These are phyloP conservation scores for Periparus ater DNA, from an alignment of 2,797 vertebrate genomes.

Conservation along the genomic window DNA sequence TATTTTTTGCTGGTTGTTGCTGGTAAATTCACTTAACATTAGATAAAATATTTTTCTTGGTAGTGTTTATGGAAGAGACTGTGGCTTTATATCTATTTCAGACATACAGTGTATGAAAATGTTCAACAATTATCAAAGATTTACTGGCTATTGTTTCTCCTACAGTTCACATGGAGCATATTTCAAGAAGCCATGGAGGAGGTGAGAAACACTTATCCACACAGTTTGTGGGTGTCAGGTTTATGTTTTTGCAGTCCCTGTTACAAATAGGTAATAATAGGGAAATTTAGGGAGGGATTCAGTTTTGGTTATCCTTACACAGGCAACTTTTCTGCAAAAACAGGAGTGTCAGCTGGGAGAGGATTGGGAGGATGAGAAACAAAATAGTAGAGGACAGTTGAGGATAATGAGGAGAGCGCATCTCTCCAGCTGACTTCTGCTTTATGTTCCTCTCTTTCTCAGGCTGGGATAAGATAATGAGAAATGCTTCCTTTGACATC, in stretches of 20 bases:
- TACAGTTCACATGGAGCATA: not conserved
- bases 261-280: not conserved
- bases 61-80: not conserved
- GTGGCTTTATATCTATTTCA: slow-evolving; percentile 4
- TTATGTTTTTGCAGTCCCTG: not conserved
- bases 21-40: not conserved
- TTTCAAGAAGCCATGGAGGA: not conserved
- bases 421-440: slow-evolving; percentile 22
- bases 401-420: slow-evolving; percentile 66
- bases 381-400: slow-evolving; percentile 46
- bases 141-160: not conserved
- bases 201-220: not conserved
- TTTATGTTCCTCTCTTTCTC: not conserved
- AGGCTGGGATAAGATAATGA: slow-evolving; percentile 50
- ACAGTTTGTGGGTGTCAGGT: not conserved
- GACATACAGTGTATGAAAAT: not conserved
- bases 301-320: not conserved
- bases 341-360: slow-evolving; percentile 16
- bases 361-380: not conserved
- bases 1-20: not conserved
- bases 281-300: slow-evolving; percentile 1
- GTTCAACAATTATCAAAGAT: slow-evolving; percentile 8
- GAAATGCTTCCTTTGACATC: slow-evolving; percentile 66
- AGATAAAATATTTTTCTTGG: slow-evolving; percentile 10
- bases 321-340: slow-evolving; percentile 12